Evolutionary conservation across 2,797 vertebrate genomes (phyloP).

Genomic region (Anomalospiza imberbis): DNA sequence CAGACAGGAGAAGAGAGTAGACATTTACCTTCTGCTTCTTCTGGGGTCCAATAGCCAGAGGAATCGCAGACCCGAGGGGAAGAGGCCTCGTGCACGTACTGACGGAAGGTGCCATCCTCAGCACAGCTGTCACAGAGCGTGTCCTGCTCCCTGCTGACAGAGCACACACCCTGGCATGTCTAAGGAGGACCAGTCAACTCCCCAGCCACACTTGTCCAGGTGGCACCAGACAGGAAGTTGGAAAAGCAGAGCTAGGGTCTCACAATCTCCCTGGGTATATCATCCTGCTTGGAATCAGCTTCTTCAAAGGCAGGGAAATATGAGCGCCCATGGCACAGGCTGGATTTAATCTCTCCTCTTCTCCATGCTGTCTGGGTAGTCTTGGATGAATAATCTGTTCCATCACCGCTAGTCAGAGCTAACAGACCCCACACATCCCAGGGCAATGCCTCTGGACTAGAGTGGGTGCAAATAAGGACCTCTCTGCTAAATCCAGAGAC

Average conservation of each 20-base stretch:
- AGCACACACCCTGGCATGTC: not conserved
- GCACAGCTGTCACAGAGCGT: constrained; percentile 83
- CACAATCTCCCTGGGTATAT: not conserved
- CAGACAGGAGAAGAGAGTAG: not conserved
- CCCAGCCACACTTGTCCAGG: accelerated
- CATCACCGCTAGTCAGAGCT: not conserved
- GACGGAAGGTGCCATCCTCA: constrained; percentile 83
- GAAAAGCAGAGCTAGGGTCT: not conserved
- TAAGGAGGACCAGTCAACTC: not conserved
- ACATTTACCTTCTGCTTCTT: constrained; percentile 90
- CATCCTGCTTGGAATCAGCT: not conserved
- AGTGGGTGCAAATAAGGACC: not conserved
- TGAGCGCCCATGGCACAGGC: accelerated
- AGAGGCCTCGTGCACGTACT: constrained; percentile 86
- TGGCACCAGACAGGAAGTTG: not conserved
- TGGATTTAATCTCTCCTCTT: not conserved
- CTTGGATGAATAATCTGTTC: not conserved
- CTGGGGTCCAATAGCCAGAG: constrained; percentile 96
- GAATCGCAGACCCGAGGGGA: constrained; percentile 91
- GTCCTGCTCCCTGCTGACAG: constrained; percentile 66
- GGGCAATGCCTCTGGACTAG: not conserved
- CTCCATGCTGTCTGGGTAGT: not conserved
- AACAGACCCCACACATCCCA: not conserved
- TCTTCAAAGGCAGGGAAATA: not conserved
- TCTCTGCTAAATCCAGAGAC: not conserved